A percentile compares a stretch with the other conserved stretches of the same genome.
Evolutionary conservation across 2,888 invertebrate species (phyloP).

Genomic region (Drosophila multiciliata): DNA sequence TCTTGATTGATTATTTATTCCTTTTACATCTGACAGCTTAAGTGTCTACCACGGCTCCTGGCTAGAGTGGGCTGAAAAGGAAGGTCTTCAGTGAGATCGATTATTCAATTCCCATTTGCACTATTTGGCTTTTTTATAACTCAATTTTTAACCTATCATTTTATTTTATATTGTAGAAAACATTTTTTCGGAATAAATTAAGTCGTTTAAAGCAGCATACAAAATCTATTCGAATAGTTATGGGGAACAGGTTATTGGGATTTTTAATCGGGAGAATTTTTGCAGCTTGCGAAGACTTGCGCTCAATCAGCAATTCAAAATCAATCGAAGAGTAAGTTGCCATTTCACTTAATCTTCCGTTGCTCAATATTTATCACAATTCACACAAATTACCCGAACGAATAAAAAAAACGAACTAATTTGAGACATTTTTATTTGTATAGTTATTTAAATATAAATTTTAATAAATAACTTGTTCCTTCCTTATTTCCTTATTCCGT

Average conservation of each 20-base stretch:
- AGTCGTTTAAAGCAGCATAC: conserved; percentile 6
- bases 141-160: conserved; percentile 10
- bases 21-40: conserved; percentile 27
- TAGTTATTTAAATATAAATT: neutral
- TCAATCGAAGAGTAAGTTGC: no score
- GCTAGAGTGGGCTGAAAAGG: conserved; percentile 67
- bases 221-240: neutral
- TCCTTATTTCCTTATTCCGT: neutral
- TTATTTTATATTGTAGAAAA: conserved; percentile 9
- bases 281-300: neutral
- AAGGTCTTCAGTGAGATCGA: conserved; percentile 40
- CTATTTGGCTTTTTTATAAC: conserved; percentile 11
- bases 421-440: neutral
- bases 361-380: neutral
- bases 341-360: neutral
- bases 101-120: neutral
- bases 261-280: neutral
- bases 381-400: neutral
- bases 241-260: neutral
- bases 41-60: conserved; percentile 65
- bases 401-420: neutral
- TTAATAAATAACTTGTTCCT: neutral
- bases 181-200: conserved; percentile 51
- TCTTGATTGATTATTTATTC: neutral
- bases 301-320: no score